These are phyloP conservation scores for Serinus canaria DNA, from an alignment of 2,113 vertebrate genomes.

Conservation along the genomic window DNA sequence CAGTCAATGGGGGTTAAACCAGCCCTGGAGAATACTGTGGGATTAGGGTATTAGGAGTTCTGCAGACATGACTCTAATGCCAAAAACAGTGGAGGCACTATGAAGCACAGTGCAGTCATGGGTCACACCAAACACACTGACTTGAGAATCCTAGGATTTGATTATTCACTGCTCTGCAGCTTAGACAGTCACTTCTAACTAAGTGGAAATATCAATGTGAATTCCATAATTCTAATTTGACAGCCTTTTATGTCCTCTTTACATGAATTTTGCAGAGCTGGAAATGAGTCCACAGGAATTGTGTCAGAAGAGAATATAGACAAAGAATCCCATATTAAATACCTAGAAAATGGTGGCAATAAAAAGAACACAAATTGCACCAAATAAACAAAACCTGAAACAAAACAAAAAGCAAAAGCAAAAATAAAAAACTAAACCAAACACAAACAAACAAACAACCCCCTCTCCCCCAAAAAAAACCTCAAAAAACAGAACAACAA, in stretches of 20 bases:
- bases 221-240: not conserved
- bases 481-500: not conserved
- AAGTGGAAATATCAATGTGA: not conserved
- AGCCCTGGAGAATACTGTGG: not conserved
- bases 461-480: too few relatives aligned
- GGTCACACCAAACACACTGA: not conserved
- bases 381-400: not conserved
- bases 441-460: too few relatives aligned
- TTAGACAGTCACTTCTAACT: not conserved
- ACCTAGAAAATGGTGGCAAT: rapidly evolving
- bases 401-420: too few relatives aligned
- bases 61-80: not conserved
- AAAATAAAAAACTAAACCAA: too few relatives aligned
- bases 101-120: not conserved
- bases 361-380: not conserved
- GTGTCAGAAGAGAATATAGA: not conserved
- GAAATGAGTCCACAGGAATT: not conserved
- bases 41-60: not conserved
- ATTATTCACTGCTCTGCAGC: not conserved
- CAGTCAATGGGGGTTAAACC: not conserved
- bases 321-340: not conserved
- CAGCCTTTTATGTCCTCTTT: not conserved
- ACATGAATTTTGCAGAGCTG: not conserved
- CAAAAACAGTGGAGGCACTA: not conserved
- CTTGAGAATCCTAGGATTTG: not conserved